Base-by-base conservation (phyloP, 2,888 invertebrate species). In the Stegana nigrithorax region DNA sequence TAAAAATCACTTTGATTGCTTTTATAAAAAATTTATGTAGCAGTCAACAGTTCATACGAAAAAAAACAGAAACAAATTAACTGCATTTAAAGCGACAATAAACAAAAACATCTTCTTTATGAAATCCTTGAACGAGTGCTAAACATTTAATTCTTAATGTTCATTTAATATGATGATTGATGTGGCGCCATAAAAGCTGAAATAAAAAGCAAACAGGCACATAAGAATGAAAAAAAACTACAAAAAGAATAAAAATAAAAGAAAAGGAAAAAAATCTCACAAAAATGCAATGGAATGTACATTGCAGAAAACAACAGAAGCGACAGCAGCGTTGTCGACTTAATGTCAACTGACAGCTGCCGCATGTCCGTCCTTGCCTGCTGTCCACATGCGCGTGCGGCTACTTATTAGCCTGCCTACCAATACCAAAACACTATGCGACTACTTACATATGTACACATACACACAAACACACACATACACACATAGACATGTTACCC, bases 91-190 rank as follows among this genome's bases (percentile, higher is more conserved):
- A 36, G 6, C 25, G 42, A 25, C n/a, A n/a, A 44, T 23, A 25
- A 47, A 47, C 21, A 23, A 7, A 19, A 29, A 55, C 60, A 44
- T 44, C 42, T 55, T 59, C 23, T 59, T 21, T 50, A 50, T 59
- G 21, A 59, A 59, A 50, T 59, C 59, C 59, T 51, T 42, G 55
- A 55, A 17, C 55, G 26, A 45, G 53, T 27, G 47, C 51, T 53
- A 60, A 60, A 57, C 51, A 59, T 59, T 29, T 10, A 51, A 53
- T 19, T 53, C 26, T 42, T 53, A 60, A 60, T 53, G 60, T 51
- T n/a, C 53, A 42, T 50, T 62, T 74, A 77, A 74, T 68, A 44
- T 72, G 67, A 70, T 80, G 80, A 76, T 76, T 73, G 75, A 76
- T 76, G 77, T 72, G 75, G 80, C 80, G 77, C 80, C 71, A n/a